These are phyloP conservation scores for Pristionchus entomophagus DNA, from an alignment of 2,888 invertebrate genomes.

Conservation along the genomic window DNA sequence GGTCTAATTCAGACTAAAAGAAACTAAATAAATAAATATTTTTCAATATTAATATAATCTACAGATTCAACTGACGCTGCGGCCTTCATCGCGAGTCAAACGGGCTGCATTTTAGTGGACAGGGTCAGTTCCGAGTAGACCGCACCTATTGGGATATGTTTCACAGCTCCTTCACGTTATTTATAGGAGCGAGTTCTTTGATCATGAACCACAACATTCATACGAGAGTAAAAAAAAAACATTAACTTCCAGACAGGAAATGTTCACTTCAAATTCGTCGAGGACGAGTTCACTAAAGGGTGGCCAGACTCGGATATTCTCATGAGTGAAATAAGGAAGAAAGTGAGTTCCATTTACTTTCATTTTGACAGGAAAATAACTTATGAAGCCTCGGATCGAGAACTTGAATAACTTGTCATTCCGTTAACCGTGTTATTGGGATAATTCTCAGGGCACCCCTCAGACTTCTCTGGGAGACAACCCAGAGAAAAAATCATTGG, in stretches of 20 bases:
- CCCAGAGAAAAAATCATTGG: neutral
- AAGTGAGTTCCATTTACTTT: neutral
- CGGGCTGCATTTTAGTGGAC: conserved; percentile 35
- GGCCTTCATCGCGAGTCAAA: conserved; percentile 27
- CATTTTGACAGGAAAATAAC: neutral
- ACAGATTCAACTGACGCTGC: conserved; percentile 1
- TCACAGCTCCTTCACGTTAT: neutral
- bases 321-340: conserved; percentile 30
- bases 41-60: neutral
- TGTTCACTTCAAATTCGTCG: conserved; percentile 43
- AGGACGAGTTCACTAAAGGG: neutral
- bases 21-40: too few relatives aligned
- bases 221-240: neutral
- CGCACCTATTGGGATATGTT: neutral
- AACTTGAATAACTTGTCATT: too few relatives aligned
- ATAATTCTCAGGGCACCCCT: neutral
- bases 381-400: too few relatives aligned
- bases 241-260: conserved; percentile 26
- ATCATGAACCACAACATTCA: too few relatives aligned
- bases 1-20: too few relatives aligned
- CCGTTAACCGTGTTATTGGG: neutral
- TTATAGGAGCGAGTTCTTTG: neutral
- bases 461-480: neutral
- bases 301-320: conserved; percentile 33
- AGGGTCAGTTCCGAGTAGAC: neutral